These are phyloP conservation scores for Hemicordylus capensis DNA, from an alignment of 2,113 vertebrate species.

Conservation along the genomic window DNA sequence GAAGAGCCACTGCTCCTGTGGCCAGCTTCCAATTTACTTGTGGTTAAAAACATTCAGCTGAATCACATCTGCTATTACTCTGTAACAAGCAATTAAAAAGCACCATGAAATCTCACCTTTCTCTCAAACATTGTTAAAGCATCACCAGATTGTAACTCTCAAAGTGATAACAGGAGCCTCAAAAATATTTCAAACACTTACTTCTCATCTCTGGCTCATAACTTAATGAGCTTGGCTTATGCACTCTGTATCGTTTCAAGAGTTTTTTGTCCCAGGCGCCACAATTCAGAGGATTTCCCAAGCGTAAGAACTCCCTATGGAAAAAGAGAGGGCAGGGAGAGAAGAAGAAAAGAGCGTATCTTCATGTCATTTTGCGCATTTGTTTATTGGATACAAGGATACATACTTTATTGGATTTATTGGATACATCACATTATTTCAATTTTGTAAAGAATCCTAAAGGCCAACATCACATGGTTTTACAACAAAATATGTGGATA, in stretches of 20 bases:
- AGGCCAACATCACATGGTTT: accelerated
- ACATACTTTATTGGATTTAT: too few species aligned
- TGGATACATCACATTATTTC: background rate
- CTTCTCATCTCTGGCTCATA: constrained; percentile 95
- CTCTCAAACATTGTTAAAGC: background rate
- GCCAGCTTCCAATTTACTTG: background rate
- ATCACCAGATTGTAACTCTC: background rate
- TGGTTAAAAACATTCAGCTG: background rate
- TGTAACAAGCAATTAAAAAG: background rate
- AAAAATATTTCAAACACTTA: constrained; percentile 71
- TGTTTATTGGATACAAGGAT: background rate
- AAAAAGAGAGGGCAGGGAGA: constrained; percentile 28
- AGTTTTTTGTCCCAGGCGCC: constrained; percentile 98
- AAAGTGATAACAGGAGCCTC: background rate
- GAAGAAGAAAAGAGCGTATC: background rate
- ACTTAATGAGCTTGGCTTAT: constrained; percentile 95
- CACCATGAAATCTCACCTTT: background rate
- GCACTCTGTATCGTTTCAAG: constrained; percentile 92
- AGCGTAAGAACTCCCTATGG: constrained; percentile 91
- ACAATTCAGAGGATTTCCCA: constrained; percentile 96
- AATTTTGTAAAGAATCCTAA: background rate
- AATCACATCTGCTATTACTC: background rate
- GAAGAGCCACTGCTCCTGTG: too few species aligned
- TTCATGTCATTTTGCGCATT: background rate
- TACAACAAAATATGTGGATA: accelerated